phyloP scores from a whole-genome alignment of 37 sponge, comb jelly and placozoan species.

The Geodia barretti region DNA sequence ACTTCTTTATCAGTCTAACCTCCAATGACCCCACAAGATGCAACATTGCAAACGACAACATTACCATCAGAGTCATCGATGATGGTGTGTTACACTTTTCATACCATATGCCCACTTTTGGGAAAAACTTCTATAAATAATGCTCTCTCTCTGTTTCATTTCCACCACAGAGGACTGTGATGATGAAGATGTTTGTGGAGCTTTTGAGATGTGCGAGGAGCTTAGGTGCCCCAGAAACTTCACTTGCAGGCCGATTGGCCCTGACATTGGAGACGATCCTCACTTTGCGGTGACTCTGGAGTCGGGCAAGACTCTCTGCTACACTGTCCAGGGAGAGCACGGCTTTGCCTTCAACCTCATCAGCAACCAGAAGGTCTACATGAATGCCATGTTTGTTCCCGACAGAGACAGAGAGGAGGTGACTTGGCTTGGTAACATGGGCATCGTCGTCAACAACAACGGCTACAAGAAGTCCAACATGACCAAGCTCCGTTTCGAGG shows the following conservation, averaged over 20 bases:
- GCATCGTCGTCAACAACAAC: background rate
- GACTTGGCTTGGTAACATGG: background rate
- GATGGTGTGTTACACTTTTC: background rate
- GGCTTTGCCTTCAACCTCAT: background rate
- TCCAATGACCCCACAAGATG: background rate
- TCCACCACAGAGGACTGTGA: background rate
- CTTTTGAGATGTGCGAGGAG: slow-evolving; percentile 4
- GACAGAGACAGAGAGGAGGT: background rate
- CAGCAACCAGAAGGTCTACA: background rate
- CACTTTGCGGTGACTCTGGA: background rate
- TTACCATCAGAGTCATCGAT: background rate
- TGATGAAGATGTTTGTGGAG: background rate
- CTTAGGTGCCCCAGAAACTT: background rate
- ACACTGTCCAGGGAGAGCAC: background rate
- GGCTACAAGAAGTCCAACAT: background rate
- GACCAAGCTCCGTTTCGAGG: background rate
- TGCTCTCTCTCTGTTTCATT: too few relatives aligned
- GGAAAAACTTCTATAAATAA: background rate
- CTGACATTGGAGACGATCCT: background rate
- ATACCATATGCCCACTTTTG: background rate
- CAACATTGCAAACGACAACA: background rate
- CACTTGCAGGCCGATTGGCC: background rate
- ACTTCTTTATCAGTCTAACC: background rate
- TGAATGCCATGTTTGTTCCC: background rate
- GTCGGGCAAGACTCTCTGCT: background rate